phyloP scores from a whole-genome alignment of 2,797 vertebrate species.

The Bucorvus abyssinicus region DNA sequence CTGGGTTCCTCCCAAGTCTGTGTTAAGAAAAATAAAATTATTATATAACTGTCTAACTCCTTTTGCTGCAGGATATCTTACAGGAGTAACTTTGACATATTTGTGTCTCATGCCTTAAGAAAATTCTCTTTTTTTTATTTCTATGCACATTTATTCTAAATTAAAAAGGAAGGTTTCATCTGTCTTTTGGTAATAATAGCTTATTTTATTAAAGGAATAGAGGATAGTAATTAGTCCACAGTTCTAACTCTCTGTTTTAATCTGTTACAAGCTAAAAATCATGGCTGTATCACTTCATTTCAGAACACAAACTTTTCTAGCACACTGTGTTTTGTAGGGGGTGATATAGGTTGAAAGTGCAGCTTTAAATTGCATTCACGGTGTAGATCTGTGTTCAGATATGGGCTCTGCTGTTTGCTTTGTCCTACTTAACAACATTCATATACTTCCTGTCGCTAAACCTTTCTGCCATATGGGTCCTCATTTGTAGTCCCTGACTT shows the following conservation, averaged over 20 bases:
- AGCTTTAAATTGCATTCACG: not conserved
- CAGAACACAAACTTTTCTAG: not conserved
- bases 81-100: not conserved
- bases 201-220: not conserved
- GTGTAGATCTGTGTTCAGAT: not conserved
- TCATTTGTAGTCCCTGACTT: not conserved
- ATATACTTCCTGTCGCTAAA: not conserved
- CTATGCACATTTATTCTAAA: not conserved
- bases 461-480: not conserved
- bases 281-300: not conserved
- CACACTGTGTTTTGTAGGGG: not conserved
- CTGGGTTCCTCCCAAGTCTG: not conserved
- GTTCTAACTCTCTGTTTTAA: not conserved
- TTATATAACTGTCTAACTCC: not conserved
- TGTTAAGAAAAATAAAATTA: not conserved
- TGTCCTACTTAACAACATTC: not conserved
- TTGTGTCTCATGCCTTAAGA: not conserved
- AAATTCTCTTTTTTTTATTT: not conserved
- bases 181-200: not conserved
- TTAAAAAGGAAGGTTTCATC: not conserved
- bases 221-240: not conserved
- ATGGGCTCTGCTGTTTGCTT: not conserved
- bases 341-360: not conserved
- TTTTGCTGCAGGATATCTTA: not conserved
- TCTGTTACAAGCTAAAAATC: not conserved